Evolutionary conservation across 1,140 invertebrate species (phyloP).

Genomic region (Hypsibius dujardini): DNA sequence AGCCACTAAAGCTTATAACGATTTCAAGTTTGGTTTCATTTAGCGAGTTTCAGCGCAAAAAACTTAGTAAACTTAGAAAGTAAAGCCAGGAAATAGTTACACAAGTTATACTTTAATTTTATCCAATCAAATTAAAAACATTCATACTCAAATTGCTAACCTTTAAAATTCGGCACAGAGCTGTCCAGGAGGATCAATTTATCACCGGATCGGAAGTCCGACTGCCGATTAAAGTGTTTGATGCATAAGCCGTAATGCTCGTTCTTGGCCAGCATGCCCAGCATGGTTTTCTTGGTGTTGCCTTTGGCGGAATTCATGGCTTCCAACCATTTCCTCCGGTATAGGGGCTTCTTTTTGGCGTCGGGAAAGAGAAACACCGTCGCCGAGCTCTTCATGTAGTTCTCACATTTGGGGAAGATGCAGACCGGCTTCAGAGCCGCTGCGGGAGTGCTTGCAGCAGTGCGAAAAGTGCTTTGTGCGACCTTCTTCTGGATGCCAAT

Average conservation of each 20-base stretch:
- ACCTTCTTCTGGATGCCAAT: too few species aligned
- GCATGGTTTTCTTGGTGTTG: neutral
- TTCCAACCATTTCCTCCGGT: neutral
- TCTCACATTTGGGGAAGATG: neutral
- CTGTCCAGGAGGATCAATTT: neutral
- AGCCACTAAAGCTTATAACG: too few species aligned
- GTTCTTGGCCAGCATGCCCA: neutral
- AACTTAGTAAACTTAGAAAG: too few species aligned
- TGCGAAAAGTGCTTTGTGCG: too few species aligned
- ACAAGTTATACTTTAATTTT: too few species aligned
- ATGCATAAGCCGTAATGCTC: neutral
- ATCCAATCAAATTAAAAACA: too few species aligned
- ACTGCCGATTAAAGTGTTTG: constrained; percentile 1
- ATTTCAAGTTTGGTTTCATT: too few species aligned
- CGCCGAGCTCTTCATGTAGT: neutral
- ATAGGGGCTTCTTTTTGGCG: neutral
- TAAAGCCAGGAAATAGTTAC: too few species aligned
- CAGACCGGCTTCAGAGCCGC: too few species aligned
- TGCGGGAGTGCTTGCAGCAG: too few species aligned
- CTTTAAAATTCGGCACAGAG: neutral
- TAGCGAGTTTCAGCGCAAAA: neutral
- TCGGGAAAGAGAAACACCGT: neutral
- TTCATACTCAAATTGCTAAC: neutral
- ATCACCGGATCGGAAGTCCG: neutral
- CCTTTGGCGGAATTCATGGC: neutral